These are phyloP conservation scores for Laticauda colubrina DNA, from an alignment of 2,113 vertebrate genomes.

Conservation along the genomic window DNA sequence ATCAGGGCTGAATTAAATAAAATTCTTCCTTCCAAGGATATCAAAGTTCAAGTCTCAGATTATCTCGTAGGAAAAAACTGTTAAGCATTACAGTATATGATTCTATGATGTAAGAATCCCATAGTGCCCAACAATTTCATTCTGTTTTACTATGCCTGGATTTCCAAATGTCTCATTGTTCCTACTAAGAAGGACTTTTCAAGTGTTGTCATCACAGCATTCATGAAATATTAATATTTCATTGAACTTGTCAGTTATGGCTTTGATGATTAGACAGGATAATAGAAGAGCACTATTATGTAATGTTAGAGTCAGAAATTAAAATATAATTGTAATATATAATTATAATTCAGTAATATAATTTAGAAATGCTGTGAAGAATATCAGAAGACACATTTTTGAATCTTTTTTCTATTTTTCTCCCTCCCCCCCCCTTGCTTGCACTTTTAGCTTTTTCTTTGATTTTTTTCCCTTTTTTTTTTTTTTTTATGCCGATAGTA, in stretches of 20 bases:
- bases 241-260: background rate
- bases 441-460: background rate
- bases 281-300: background rate
- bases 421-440: background rate
- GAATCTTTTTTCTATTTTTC: background rate
- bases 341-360: no score
- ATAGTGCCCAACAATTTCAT: background rate
- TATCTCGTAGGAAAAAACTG: background rate
- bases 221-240: background rate
- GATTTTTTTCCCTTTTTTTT: background rate
- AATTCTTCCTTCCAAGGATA: background rate
- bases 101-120: background rate
- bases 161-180: background rate
- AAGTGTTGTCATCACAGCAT: background rate
- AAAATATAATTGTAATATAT: background rate
- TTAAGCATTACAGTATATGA: background rate
- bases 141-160: background rate
- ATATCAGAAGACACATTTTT: background rate
- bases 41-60: background rate
- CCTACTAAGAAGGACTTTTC: background rate
- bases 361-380: background rate
- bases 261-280: background rate
- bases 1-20: background rate
- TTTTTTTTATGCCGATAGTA: background rate
- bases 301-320: background rate